Evolutionary conservation across 2,113 vertebrate genomes (phyloP).

Genomic region (Myotis brandtii): DNA sequence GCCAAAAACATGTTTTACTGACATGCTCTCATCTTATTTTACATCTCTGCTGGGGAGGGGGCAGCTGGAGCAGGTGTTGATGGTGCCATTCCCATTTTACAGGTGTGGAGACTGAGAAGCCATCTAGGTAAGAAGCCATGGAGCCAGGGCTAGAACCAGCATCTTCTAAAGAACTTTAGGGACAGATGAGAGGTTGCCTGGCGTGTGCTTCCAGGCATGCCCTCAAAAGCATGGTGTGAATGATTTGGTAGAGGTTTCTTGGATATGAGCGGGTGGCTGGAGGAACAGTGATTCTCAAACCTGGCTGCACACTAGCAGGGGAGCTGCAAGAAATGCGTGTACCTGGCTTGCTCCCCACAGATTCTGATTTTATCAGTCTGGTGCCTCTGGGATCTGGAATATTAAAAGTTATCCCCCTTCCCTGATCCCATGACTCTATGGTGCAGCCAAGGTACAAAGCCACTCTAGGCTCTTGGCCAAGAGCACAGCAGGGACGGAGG

Average conservation of each 20-base stretch:
- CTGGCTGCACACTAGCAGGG: too few relatives aligned
- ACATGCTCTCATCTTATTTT: neutral
- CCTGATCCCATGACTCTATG: neutral
- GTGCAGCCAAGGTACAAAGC: neutral
- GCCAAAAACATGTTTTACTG: neutral
- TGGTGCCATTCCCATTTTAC: neutral
- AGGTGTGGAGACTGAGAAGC: neutral
- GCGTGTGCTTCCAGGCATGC: neutral
- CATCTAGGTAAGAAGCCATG: neutral
- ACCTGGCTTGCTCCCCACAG: neutral
- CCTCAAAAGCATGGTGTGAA: neutral
- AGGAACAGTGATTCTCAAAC: neutral
- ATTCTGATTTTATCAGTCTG: neutral
- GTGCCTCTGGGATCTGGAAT: neutral
- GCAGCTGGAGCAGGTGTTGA: neutral
- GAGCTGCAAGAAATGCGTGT: neutral
- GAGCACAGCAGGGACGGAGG: fast-evolving
- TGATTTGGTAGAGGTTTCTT: neutral
- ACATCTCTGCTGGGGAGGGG: neutral
- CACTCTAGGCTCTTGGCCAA: neutral
- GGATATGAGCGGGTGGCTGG: neutral
- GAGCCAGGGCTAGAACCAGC: neutral
- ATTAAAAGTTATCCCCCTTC: neutral
- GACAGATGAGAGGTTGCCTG: neutral
- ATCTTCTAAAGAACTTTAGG: neutral